phyloP scores from a whole-genome alignment of 1,140 invertebrate species.

The Zeugodacus cucurbitae region DNA sequence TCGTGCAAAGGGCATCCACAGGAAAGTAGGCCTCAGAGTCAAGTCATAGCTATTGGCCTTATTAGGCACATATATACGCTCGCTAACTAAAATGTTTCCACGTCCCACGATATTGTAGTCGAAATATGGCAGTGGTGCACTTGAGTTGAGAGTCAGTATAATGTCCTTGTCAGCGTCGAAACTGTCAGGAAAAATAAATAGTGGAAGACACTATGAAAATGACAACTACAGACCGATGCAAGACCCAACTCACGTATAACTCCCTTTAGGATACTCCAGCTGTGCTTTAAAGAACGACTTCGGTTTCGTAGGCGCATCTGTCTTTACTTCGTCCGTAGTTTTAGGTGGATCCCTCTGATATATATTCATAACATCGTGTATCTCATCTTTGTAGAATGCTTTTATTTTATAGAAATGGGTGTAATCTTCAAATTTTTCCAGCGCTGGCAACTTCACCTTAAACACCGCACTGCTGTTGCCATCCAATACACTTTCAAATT shows the following conservation, averaged over 20 bases:
- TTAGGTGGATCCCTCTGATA: slow-evolving; percentile 60
- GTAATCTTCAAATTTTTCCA: slow-evolving; percentile 54
- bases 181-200: not conserved
- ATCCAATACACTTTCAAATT: slow-evolving; percentile 55
- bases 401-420: slow-evolving; percentile 55
- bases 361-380: slow-evolving; percentile 51
- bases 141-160: slow-evolving; percentile 80
- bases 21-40: slow-evolving; percentile 75
- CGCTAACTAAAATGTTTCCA: slow-evolving; percentile 82
- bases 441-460: slow-evolving; percentile 52
- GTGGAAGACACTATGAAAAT: not conserved
- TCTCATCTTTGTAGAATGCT: slow-evolving; percentile 51
- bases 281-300: not conserved
- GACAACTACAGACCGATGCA: not conserved
- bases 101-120: slow-evolving; percentile 87
- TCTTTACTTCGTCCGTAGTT: slow-evolving; percentile 42
- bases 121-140: slow-evolving; percentile 79
- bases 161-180: not conserved
- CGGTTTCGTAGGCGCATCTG: slow-evolving; percentile 49
- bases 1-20: slow-evolving; percentile 83
- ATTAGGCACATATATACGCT: slow-evolving; percentile 70
- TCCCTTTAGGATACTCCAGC: not conserved
- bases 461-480: slow-evolving; percentile 53
- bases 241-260: not conserved
- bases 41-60: slow-evolving; percentile 60